Percentiles rank a stretch among this genome's conserved stretches.
Evolutionary conservation across 2,113 vertebrate species (phyloP).

Genomic region (Brienomyrus brachyistius): DNA sequence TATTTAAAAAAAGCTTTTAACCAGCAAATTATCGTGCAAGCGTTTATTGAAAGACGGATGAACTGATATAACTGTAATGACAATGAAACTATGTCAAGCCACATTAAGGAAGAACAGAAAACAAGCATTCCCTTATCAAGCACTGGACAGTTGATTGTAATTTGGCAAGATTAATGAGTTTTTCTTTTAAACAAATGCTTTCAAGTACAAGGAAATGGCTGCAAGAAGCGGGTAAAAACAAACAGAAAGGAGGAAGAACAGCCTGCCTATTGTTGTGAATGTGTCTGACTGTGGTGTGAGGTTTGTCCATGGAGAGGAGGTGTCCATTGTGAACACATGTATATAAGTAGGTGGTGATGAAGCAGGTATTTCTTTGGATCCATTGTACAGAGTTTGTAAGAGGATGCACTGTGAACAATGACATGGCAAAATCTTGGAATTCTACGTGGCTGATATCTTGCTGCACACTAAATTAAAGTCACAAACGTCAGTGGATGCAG

Average conservation of each 20-base stretch:
- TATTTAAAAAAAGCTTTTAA: not conserved
- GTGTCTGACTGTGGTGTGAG: slow-evolving; percentile 3
- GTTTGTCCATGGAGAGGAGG: slow-evolving; percentile 7
- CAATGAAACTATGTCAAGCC: not conserved
- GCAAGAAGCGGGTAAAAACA: slow-evolving; percentile 3
- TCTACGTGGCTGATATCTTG: slow-evolving; percentile 32
- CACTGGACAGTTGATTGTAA: not conserved
- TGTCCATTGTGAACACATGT: slow-evolving; percentile 16
- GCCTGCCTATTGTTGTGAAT: not conserved
- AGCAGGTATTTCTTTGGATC: slow-evolving; percentile 25
- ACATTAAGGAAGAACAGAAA: not conserved
- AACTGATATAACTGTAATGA: not conserved
- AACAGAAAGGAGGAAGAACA: not conserved
- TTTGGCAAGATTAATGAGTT: not conserved
- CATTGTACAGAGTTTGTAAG: slow-evolving; percentile 15
- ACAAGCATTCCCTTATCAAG: not conserved
- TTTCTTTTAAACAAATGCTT: not conserved
- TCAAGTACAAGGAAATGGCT: not conserved
- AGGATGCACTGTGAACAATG: slow-evolving; percentile 20
- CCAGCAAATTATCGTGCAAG: not conserved
- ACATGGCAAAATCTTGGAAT: slow-evolving; percentile 30
- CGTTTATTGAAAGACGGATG: not conserved
- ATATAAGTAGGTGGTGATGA: slow-evolving; percentile 24
- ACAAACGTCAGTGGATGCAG: slow-evolving; percentile 42
- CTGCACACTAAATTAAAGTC: slow-evolving; percentile 36